These are phyloP conservation scores for Atta texana DNA, from an alignment of 1,140 invertebrate species.

Conservation along the genomic window DNA sequence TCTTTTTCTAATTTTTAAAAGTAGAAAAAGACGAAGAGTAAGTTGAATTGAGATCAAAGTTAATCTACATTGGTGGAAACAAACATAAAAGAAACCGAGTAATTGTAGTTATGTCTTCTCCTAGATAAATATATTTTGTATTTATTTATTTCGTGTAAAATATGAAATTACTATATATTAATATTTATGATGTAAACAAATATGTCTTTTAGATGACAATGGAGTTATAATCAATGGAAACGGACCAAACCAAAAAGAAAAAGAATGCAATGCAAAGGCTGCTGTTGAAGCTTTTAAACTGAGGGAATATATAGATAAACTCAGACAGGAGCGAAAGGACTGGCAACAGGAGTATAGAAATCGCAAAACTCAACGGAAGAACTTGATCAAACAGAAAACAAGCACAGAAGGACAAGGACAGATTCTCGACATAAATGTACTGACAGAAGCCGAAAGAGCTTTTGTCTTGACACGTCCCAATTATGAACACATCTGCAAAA, in stretches of 20 bases:
- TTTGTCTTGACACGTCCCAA: slow-evolving; percentile 76
- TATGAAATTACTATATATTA: too few relatives aligned
- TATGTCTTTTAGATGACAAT: background rate
- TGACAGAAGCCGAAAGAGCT: slow-evolving; percentile 74
- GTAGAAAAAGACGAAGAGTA: too few relatives aligned
- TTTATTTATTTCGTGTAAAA: too few relatives aligned
- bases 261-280: slow-evolving; percentile 7
- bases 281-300: slow-evolving; percentile 70
- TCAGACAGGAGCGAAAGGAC: slow-evolving; percentile 75
- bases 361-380: slow-evolving; percentile 68
- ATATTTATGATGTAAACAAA: too few relatives aligned
- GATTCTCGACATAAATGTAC: slow-evolving; percentile 68
- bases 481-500: slow-evolving; percentile 76
- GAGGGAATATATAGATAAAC: slow-evolving; percentile 71
- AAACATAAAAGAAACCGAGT: background rate
- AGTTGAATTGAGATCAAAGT: too few relatives aligned
- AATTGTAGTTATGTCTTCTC: background rate
- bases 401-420: slow-evolving; percentile 53
- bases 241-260: background rate
- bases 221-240: background rate
- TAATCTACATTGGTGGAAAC: too few relatives aligned
- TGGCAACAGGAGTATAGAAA: slow-evolving; percentile 75
- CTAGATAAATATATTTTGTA: background rate
- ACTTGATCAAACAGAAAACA: slow-evolving; percentile 68
- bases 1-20: too few relatives aligned